Base-by-base conservation (phyloP, 2,888 invertebrate genomes). In the Idaea dimidiata region DNA sequence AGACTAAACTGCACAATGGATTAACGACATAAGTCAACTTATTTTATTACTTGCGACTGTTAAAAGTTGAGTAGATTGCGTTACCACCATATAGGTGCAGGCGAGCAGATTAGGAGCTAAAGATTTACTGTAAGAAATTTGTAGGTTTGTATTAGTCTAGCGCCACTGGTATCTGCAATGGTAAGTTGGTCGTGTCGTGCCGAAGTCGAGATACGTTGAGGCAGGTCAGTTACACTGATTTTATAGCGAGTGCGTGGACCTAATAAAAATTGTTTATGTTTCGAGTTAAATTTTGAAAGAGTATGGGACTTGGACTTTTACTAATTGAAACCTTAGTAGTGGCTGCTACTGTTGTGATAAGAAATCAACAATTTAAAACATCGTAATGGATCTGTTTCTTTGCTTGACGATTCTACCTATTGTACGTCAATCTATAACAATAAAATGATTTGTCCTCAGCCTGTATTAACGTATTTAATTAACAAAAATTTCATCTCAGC, bases 21-120 rank as follows among this genome's bases (percentile, higher is more conserved):
- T 85, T 86, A 87, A 87, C 87, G 86, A 81, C 84, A 72, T 73
- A 80, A 82, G 80, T 82, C 81, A 79, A 83, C 83, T 79, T 77
- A 76, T 82, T 86, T 86, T 86, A 86, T 81, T 81, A 75, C 80
- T 61, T 17, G 33, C 59, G 71, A 76, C 76, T 74, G 79, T 77
- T 80, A 81, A 81, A 82, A 82, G 77, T 78, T 78, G 77, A 81
- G 80, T 79, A 73, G 69, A 75, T 71, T 68, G 72, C 72, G 66
- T 65, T 70, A 64, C 16, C 1, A 16, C 24, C 24, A 24, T 24
- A 24, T 24, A 3, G 3, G 24, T 24, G 24, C 24, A 24, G 24
- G 24, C 24, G 24, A 5, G 24, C 24, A 24, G 5, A 24, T 24
- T 24, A 5, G 5, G 24, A 24, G 5, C 24, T 24, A 24, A 24